phyloP scores from a whole-genome alignment of 2,113 vertebrate species.

The Rostratula benghalensis region DNA sequence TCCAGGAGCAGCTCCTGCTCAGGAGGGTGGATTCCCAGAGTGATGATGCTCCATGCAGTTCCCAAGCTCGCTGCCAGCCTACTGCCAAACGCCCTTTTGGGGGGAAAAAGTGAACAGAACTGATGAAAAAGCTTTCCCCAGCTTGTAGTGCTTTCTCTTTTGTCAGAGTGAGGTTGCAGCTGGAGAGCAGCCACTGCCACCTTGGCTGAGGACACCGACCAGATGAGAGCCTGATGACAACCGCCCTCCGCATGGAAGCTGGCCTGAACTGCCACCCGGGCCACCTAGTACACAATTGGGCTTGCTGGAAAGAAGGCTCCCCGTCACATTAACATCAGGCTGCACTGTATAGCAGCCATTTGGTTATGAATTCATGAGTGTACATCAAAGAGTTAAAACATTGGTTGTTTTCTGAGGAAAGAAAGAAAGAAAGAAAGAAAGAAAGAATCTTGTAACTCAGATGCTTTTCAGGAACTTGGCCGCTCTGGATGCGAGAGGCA shows the following conservation, averaged over 20 bases:
- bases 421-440: not conserved
- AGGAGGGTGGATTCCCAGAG: not conserved
- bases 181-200: constrained; percentile 49
- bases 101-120: not conserved
- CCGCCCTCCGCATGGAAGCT: not conserved
- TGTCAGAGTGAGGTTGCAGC: not conserved
- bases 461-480: constrained; percentile 74
- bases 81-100: fast-evolving
- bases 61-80: not conserved
- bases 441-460: not conserved
- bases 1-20: not conserved
- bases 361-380: not conserved
- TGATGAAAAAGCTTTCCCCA: not conserved
- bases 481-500: not conserved
- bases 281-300: not conserved
- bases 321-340: not conserved
- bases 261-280: not conserved
- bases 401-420: not conserved
- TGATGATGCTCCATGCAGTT: fast-evolving
- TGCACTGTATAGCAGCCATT: not conserved
- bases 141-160: not conserved
- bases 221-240: not conserved
- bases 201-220: not conserved
- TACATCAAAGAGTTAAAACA: constrained; percentile 8
- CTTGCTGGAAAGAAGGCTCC: not conserved